Evolutionary conservation across 2,797 vertebrate genomes (phyloP).

Genomic region (Eremophila alpestris): DNA sequence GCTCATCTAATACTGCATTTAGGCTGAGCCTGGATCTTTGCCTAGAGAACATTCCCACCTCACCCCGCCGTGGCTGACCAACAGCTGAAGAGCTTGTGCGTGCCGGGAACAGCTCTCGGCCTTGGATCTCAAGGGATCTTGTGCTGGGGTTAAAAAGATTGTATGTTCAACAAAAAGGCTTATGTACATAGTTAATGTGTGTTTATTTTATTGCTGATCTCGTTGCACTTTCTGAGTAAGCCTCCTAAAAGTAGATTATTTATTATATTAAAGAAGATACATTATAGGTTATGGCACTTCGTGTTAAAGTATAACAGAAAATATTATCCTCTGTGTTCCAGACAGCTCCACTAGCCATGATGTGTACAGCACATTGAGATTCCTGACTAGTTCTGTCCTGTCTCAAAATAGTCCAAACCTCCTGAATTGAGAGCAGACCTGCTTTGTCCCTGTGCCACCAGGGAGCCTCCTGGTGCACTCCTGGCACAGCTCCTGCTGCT

Average conservation of each 20-base stretch:
- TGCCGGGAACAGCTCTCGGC: neutral
- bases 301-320: conserved; percentile 12
- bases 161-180: conserved; percentile 11
- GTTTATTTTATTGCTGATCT: conserved; percentile 45
- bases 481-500: neutral
- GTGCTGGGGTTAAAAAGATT: conserved; percentile 1
- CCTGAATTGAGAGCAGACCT: neutral
- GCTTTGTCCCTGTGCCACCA: neutral
- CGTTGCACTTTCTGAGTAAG: conserved; percentile 49
- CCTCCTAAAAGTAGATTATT: conserved; percentile 40
- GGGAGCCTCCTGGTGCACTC: neutral
- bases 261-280: conserved; percentile 39
- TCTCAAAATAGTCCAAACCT: neutral
- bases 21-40: neutral
- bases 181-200: conserved; percentile 40
- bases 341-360: conserved; percentile 15
- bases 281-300: neutral
- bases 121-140: neutral
- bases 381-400: conserved; percentile 18
- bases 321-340: conserved; percentile 22
- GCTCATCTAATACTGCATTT: neutral
- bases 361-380: neutral
- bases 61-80: neutral
- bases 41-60: neutral
- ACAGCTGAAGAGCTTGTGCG: neutral